A percentile compares a stretch with the other conserved stretches of the same genome.
phyloP scores from a whole-genome alignment of 1,140 invertebrate genomes.

The Drosophila malerkotliana region DNA sequence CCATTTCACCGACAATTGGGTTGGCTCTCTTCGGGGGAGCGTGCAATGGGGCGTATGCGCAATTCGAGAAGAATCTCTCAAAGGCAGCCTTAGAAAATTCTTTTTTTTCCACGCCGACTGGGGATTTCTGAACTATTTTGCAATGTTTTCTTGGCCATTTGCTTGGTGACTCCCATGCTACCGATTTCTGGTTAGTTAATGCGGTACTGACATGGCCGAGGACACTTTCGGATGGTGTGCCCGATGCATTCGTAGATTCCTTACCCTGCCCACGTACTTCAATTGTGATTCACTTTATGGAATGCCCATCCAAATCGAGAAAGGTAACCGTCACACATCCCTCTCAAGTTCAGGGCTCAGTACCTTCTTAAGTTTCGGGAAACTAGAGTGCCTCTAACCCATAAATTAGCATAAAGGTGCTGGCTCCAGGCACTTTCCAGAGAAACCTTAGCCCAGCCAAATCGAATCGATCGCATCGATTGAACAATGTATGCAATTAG shows the following conservation, averaged over 20 bases:
- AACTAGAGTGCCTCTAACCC: neutral
- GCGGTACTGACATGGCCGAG: neutral
- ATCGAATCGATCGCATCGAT: constrained; percentile 49
- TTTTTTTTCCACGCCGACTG: neutral
- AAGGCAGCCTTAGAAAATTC: neutral
- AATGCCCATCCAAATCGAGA: neutral
- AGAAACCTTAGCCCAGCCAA: constrained; percentile 41
- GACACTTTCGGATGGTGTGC: too few species aligned
- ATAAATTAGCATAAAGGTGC: constrained; percentile 64
- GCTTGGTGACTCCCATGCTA: neutral
- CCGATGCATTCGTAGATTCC: too few species aligned
- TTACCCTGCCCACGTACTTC: too few species aligned
- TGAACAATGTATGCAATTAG: constrained; percentile 73
- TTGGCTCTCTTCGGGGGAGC: constrained; percentile 25
- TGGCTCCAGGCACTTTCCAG: constrained; percentile 55
- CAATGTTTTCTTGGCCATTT: constrained; percentile 60
- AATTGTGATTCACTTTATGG: too few species aligned
- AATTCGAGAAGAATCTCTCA: constrained; percentile 48
- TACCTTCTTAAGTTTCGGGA: constrained; percentile 50
- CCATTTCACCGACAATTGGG: constrained; percentile 69
- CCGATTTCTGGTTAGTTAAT: neutral
- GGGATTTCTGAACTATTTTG: constrained; percentile 41
- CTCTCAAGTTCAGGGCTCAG: neutral
- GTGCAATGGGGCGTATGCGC: constrained; percentile 72
- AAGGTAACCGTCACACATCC: neutral